phyloP scores from a whole-genome alignment of 1,140 invertebrate species.

The Brachionus manjavacas region DNA sequence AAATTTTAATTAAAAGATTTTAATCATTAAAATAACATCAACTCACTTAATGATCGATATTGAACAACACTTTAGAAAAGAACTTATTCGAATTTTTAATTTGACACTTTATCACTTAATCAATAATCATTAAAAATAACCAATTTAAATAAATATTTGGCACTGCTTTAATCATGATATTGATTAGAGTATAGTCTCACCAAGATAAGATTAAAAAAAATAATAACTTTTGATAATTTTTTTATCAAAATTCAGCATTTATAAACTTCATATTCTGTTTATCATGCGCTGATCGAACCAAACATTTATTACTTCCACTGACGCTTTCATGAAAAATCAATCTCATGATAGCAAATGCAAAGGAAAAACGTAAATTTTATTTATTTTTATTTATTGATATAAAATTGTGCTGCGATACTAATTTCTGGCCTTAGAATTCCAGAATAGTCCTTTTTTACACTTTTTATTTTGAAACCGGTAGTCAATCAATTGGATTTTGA shows the following conservation, averaged over 20 bases:
- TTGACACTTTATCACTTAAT: not conserved
- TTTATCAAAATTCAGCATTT: not conserved
- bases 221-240: not conserved
- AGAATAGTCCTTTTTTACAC: not conserved
- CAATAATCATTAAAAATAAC: not conserved
- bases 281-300: not conserved
- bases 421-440: not conserved
- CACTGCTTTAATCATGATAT: not conserved
- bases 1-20: too few relatives aligned
- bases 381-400: not conserved
- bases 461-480: not conserved
- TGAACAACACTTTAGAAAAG: not conserved
- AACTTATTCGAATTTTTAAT: not conserved
- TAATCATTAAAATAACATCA: not conserved
- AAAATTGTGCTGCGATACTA: not conserved
- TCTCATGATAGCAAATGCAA: not conserved
- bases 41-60: not conserved
- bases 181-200: not conserved
- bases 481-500: not conserved
- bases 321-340: not conserved
- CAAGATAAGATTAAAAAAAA: not conserved
- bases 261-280: not conserved
- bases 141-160: not conserved
- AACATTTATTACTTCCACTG: not conserved
- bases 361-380: not conserved